phyloP scores from a whole-genome alignment of 2,888 invertebrate species.

The Caenorhabditis virilis region DNA sequence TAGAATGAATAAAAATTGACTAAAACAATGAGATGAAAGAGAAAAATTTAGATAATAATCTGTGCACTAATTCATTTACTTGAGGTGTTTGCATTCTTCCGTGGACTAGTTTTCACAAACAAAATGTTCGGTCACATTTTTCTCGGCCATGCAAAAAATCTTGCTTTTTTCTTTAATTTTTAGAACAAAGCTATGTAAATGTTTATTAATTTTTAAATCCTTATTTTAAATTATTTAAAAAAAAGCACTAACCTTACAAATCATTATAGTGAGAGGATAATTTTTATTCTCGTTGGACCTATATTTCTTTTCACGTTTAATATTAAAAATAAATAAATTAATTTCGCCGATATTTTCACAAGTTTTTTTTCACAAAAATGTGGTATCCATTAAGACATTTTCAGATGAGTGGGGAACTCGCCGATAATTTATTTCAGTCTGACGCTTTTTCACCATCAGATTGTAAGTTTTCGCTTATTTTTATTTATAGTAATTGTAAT shows the following conservation, averaged over 20 bases:
- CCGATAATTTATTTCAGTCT: constrained; percentile 19
- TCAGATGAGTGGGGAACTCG: constrained; percentile 8
- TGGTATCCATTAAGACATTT: background rate
- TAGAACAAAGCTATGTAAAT: too few species aligned
- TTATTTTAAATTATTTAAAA: background rate
- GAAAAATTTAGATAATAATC: too few species aligned
- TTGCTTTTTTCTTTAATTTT: background rate
- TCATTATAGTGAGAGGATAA: background rate
- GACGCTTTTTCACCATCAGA: constrained; percentile 42
- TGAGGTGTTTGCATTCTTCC: too few species aligned
- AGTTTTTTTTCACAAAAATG: background rate
- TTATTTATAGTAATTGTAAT: constrained; percentile 3
- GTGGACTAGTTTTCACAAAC: too few species aligned
- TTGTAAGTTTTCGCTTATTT: constrained; percentile 27
- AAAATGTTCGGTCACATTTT: background rate
- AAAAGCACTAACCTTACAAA: background rate
- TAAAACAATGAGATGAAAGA: too few species aligned
- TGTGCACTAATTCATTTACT: too few species aligned
- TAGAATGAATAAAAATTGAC: too few species aligned
- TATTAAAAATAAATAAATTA: background rate
- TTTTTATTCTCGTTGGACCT: background rate
- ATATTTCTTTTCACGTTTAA: background rate
- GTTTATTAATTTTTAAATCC: background rate
- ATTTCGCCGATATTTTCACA: background rate
- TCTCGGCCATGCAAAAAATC: background rate